Base-by-base conservation (phyloP, 2,113 vertebrate species). In the Rhinolophus sinicus region DNA sequence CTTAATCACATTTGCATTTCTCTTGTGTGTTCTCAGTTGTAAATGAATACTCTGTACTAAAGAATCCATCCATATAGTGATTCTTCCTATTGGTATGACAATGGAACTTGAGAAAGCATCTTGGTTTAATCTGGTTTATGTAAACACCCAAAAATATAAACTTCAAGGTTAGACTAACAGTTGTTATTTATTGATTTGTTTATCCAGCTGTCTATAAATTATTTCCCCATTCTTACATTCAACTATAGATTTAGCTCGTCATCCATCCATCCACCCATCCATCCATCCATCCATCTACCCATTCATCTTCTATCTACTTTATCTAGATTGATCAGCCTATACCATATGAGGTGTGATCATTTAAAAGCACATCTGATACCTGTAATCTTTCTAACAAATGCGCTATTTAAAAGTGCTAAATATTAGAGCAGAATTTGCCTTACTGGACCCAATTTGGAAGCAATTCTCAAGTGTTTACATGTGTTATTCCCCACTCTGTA, bases 1-100 rank as follows among this genome's bases (percentile, higher is more conserved):
- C n/a, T 94, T 97, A 94, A 97, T 94, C 73, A 93, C 35, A 96
- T 91, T 97, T 95, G 96, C 50, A 85, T 92, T 95, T 83, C 83
- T 78, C 69, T 95, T 93, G 81, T 96, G 85, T 82, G 54, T 90
- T 81, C 72, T 93, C 58, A 80, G 40, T 87, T 35, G 82, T 92
- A 94, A 83, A 67, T 87, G 83, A 85, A 7, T 75, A 21, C 44
- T 69, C 56, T 50, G 8, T 94, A 80, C 30, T 82, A 88, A 97
- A 97, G 72, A 93, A 84, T n/a, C 35, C 1, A 33, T 86, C 33
- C 83, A 14, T 70, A 73, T 85, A 15, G 8, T 90, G 28, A 30
- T 83, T 72, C 33, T 97, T 92, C 56, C 19, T 65, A 62, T 26
- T 50, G 33, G 14, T 1, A 33, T 78, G 89, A 64, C 16, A 85